phyloP scores from a whole-genome alignment of 2,113 vertebrate genomes.

The Excalfactoria chinensis region DNA sequence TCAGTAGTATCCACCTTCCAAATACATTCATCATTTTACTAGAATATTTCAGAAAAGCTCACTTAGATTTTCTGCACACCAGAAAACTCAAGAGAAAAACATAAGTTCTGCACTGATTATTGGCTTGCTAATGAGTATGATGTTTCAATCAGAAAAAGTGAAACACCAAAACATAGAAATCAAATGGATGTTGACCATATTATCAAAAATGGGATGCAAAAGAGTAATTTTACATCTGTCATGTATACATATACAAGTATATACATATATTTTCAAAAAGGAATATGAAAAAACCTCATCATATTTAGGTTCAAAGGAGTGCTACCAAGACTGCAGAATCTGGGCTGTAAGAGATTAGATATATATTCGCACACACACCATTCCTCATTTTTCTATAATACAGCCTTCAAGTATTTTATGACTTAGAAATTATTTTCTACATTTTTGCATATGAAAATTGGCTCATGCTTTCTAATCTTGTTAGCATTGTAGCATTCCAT shows the following conservation, averaged over 20 bases:
- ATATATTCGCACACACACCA: constrained; percentile 16
- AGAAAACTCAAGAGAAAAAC: neutral
- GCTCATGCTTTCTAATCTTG: constrained; percentile 56
- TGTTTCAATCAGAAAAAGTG: neutral
- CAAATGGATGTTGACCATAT: neutral
- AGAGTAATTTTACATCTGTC: neutral
- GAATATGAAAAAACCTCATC: neutral
- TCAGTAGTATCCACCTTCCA: neutral
- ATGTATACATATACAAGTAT: neutral
- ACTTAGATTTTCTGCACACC: neutral
- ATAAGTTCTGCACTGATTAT: neutral
- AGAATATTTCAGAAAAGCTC: neutral
- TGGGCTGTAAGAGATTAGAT: constrained; percentile 62
- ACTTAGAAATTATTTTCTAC: constrained; percentile 64
- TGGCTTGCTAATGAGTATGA: neutral
- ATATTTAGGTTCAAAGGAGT: constrained; percentile 34
- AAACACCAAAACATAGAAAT: neutral
- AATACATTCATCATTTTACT: neutral
- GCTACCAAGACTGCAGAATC: neutral
- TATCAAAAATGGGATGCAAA: neutral
- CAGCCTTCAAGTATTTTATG: constrained; percentile 35
- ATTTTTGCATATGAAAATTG: constrained; percentile 63
- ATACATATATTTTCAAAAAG: neutral
- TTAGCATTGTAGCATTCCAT: constrained; percentile 44
- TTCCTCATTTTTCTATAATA: constrained; percentile 41